Evolutionary conservation across 2,888 invertebrate species (phyloP).

Genomic region (Ditula angustiorana): DNA sequence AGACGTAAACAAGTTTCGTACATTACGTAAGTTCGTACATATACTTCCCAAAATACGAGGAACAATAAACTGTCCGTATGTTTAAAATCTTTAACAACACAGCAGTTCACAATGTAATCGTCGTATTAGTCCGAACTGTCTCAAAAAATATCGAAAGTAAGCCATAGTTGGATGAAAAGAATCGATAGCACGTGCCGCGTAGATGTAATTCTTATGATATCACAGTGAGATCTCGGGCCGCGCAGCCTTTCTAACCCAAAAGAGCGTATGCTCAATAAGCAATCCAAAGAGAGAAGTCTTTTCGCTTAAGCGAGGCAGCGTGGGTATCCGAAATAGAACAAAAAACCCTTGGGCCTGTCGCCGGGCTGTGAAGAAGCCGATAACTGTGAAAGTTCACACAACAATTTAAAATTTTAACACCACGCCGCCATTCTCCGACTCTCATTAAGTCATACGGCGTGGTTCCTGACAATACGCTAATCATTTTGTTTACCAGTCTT

Average conservation of each 20-base stretch:
- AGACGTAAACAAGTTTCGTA: no score
- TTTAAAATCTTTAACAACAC: slow-evolving; percentile 6
- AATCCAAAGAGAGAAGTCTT: slow-evolving; percentile 1
- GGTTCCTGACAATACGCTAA: slow-evolving; percentile 69
- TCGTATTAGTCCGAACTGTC: slow-evolving; percentile 29
- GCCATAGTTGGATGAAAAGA: slow-evolving; percentile 49
- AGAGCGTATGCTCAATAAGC: slow-evolving; percentile 13
- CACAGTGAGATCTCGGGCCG: slow-evolving; percentile 34
- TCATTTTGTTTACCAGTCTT: slow-evolving; percentile 69
- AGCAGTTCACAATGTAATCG: slow-evolving; percentile 20
- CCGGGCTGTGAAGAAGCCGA: slow-evolving; percentile 60
- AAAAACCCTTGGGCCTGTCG: slow-evolving; percentile 60
- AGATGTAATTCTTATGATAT: slow-evolving; percentile 40
- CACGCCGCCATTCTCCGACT: slow-evolving; percentile 63
- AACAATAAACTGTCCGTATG: neutral
- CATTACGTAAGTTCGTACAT: no score
- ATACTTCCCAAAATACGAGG: neutral
- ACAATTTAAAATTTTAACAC: slow-evolving; percentile 84
- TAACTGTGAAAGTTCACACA: slow-evolving; percentile 85
- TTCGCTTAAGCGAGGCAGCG: slow-evolving; percentile 47
- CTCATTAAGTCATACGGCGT: slow-evolving; percentile 68
- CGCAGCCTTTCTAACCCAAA: neutral
- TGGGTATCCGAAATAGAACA: slow-evolving; percentile 56
- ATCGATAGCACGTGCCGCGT: slow-evolving; percentile 69
- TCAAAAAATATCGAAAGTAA: slow-evolving; percentile 39